Evolutionary conservation across 2,113 vertebrate species (phyloP).

Genomic region (Ciconia boyciana): DNA sequence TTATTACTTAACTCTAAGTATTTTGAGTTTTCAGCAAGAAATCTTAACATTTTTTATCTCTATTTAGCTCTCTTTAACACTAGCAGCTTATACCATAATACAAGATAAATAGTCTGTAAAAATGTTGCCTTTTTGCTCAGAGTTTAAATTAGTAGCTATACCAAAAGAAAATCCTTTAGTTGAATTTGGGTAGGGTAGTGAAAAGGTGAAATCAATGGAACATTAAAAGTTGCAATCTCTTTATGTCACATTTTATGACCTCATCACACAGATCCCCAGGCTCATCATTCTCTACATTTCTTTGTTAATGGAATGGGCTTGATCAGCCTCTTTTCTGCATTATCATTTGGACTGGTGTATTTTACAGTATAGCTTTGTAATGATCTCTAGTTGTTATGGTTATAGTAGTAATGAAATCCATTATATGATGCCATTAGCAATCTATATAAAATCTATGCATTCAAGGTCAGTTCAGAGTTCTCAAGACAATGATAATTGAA

Average conservation of each 20-base stretch:
- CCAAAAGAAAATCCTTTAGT: conserved; percentile 29
- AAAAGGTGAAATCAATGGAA: conserved; percentile 67
- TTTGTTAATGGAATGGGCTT: conserved; percentile 30
- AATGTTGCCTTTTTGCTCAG: neutral
- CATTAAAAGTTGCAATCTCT: conserved; percentile 58
- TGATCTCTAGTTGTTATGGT: neutral
- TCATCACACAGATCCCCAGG: conserved; percentile 18
- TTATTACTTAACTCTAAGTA: neutral
- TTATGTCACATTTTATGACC: conserved; percentile 65
- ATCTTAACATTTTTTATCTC: neutral
- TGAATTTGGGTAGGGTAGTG: conserved; percentile 45
- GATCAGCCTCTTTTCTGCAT: neutral
- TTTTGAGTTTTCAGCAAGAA: neutral
- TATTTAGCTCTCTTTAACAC: neutral
- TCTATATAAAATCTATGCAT: neutral
- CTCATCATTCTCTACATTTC: conserved; percentile 54
- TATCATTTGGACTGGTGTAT: conserved; percentile 31
- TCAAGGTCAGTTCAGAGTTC: neutral
- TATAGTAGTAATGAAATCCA: conserved; percentile 23
- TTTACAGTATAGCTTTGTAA: conserved; percentile 25
- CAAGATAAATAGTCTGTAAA: neutral
- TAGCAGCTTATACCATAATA: neutral
- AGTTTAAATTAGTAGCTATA: conserved; percentile 25
- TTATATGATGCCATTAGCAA: neutral
- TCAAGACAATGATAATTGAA: neutral